Conservation (phyloP, 2,113 vertebrate genomes). For the Typhlomys cinereus region DNA sequence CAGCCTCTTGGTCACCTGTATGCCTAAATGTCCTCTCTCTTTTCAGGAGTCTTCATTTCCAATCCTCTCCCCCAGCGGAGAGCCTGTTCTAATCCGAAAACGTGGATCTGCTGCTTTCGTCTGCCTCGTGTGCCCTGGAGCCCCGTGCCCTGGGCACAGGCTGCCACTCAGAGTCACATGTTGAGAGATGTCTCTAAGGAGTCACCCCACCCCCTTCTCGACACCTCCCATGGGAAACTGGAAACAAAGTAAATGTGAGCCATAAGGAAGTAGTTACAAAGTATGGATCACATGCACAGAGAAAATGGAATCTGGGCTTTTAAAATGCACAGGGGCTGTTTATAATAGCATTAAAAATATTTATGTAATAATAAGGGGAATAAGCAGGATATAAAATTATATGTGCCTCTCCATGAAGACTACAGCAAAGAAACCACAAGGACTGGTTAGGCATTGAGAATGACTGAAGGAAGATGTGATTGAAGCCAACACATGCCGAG, state of each 20-base stretch:
- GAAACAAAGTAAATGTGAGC: neutral
- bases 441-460: neutral
- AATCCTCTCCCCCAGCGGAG: neutral
- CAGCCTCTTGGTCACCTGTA: neutral
- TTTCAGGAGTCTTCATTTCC: neutral
- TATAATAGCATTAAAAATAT: constrained; percentile 58
- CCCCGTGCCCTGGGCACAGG: neutral
- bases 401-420: neutral
- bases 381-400: constrained; percentile 48
- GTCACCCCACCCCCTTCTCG: neutral
- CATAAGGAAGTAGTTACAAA: neutral
- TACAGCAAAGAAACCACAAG: neutral
- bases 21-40: neutral
- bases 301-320: constrained; percentile 26
- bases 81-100: neutral
- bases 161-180: neutral
- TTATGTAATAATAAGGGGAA: constrained; percentile 57
- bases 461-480: neutral
- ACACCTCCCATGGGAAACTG: neutral
- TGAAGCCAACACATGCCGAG: neutral
- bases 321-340: constrained; percentile 46
- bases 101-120: no score
- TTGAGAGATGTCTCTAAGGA: neutral
- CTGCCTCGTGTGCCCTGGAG: neutral
- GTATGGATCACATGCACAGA: neutral